Conservation (phyloP, 92 coral and sea anemone genomes). For the Porites evermanni region DNA sequence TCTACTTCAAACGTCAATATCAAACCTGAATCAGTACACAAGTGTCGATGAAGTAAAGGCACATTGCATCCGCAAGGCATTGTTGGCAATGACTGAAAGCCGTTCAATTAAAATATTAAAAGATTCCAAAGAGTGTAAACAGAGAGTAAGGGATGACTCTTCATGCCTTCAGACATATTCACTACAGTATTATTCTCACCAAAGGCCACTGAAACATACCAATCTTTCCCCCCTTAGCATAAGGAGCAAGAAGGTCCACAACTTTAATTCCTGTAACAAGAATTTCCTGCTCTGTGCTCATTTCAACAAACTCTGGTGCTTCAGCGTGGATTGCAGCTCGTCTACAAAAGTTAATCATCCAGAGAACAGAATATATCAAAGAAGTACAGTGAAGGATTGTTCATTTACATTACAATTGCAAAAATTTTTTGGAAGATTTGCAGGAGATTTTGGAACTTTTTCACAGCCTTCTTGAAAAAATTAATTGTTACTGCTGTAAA, state of each 20-base stretch:
- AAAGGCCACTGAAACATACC: conserved; percentile 67
- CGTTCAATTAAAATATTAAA: too few species aligned
- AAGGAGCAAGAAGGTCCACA: conserved; percentile 96
- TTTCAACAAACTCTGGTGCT: conserved; percentile 98
- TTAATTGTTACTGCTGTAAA: too few species aligned
- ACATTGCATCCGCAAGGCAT: too few species aligned
- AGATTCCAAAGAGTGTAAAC: too few species aligned
- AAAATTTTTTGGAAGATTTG: neutral
- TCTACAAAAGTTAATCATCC: conserved; percentile 43
- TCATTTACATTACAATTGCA: too few species aligned
- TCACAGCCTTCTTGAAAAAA: neutral
- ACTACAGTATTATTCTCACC: neutral
- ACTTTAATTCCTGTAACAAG: conserved; percentile 98
- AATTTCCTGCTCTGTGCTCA: conserved; percentile 98
- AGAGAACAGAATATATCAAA: neutral
- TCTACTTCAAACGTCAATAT: too few species aligned
- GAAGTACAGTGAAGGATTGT: neutral
- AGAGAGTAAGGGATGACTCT: neutral
- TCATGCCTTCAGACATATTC: too few species aligned
- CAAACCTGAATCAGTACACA: too few species aligned
- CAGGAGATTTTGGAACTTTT: neutral
- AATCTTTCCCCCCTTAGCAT: conserved; percentile 98
- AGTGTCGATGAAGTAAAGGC: too few species aligned
- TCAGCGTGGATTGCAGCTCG: conserved; percentile 98
- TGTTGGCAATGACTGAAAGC: too few species aligned